phyloP scores from a whole-genome alignment of 2,888 invertebrate species.

The Teleiodes luculella region DNA sequence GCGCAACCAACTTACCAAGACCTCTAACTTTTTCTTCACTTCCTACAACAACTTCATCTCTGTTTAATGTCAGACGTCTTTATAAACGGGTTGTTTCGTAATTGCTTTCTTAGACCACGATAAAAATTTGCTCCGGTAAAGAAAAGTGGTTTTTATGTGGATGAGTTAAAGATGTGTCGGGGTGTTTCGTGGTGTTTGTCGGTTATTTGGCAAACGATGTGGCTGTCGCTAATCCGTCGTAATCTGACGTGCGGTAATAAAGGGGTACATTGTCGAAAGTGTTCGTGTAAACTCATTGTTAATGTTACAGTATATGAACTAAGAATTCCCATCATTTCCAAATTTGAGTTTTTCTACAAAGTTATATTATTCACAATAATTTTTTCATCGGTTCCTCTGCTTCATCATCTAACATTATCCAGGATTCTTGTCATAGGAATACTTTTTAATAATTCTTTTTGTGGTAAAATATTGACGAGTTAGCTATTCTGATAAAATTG shows the following conservation, averaged over 20 bases:
- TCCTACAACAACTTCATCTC: not conserved
- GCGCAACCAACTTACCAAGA: constrained; percentile 32
- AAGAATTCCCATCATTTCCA: not conserved
- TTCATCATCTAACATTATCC: no score
- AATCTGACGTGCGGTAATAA: constrained; percentile 43
- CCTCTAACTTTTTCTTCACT: constrained; percentile 26
- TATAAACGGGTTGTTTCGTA: constrained; percentile 44
- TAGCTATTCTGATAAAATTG: no score
- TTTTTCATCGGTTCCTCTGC: not conserved
- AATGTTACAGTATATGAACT: not conserved
- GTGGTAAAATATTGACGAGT: no score
- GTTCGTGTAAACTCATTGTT: constrained; percentile 13
- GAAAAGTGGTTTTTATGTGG: constrained; percentile 34
- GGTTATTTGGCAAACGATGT: constrained; percentile 41
- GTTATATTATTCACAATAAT: not conserved
- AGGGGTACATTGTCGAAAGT: constrained; percentile 12
- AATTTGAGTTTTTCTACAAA: not conserved
- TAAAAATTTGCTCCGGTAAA: constrained; percentile 31
- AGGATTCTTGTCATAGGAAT: no score
- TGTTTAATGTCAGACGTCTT: constrained; percentile 33
- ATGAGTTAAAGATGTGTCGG: constrained; percentile 21
- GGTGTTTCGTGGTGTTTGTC: constrained; percentile 17
- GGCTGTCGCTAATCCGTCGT: constrained; percentile 33
- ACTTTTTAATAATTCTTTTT: no score
- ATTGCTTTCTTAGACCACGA: constrained; percentile 58